Percentiles rank a stretch among this genome's conserved stretches.
Evolutionary conservation across 2,797 vertebrate species (phyloP).

Genomic region (Notolabrus celidotus): DNA sequence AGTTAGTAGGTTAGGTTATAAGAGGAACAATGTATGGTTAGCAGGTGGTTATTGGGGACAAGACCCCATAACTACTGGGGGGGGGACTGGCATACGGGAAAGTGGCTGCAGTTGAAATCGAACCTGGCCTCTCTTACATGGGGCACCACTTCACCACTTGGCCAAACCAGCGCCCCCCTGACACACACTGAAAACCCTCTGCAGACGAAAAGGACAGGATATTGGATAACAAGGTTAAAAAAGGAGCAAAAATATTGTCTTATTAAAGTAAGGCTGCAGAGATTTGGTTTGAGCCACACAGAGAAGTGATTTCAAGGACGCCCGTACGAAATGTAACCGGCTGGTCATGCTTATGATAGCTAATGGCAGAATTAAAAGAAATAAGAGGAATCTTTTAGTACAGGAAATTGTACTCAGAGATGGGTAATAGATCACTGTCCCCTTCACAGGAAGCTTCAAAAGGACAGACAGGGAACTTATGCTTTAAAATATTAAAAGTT

Average conservation of each 20-base stretch:
- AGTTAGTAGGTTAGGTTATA: no score
- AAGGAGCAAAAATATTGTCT: constrained; percentile 81
- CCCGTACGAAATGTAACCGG: constrained; percentile 82
- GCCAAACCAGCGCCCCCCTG: constrained; percentile 3
- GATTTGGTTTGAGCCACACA: constrained; percentile 84
- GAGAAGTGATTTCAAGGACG: constrained; percentile 83
- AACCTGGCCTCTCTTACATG: no score
- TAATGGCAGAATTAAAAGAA: constrained; percentile 83
- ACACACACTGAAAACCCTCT: constrained; percentile 61
- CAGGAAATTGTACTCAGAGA: constrained; percentile 87
- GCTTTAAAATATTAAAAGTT: constrained; percentile 60
- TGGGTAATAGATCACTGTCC: constrained; percentile 79
- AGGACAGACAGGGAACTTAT: constrained; percentile 66
- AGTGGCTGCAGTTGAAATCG: no score
- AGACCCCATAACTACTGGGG: no score
- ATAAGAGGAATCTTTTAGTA: constrained; percentile 79
- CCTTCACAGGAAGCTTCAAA: constrained; percentile 74
- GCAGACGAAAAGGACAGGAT: constrained; percentile 75
- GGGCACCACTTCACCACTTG: no score
- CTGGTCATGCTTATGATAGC: constrained; percentile 84
- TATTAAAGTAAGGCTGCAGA: constrained; percentile 83
- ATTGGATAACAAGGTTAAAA: constrained; percentile 86
- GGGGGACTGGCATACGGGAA: no score
- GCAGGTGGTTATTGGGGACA: no score
- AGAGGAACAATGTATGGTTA: no score